These are phyloP conservation scores for Meloidogyne hapla DNA, from an alignment of 1,140 invertebrate species.

Conservation along the genomic window DNA sequence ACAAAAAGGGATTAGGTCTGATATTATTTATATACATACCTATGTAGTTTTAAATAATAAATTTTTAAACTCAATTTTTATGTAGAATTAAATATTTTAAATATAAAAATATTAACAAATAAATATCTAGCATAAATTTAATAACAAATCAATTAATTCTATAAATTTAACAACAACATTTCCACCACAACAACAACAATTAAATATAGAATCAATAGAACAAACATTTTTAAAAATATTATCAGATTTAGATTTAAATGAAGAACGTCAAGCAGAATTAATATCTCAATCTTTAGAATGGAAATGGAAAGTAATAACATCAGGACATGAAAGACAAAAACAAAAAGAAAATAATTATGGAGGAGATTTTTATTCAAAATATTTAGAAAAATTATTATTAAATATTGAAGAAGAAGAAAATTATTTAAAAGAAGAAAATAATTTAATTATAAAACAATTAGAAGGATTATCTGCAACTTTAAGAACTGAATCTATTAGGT, in stretches of 20 bases:
- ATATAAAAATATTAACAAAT: too few relatives aligned
- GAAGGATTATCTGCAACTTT: conserved; percentile 51
- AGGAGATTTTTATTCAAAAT: neutral
- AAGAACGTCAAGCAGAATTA: conserved; percentile 46
- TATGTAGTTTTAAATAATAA: too few relatives aligned
- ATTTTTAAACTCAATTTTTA: too few relatives aligned
- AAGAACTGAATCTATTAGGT: conserved; percentile 52
- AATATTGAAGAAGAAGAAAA: neutral
- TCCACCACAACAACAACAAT: neutral
- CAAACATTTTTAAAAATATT: conserved; percentile 16
- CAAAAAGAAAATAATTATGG: neutral
- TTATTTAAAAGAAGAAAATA: neutral
- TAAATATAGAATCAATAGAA: conserved; percentile 13
- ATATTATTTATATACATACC: too few relatives aligned
- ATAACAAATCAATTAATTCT: too few relatives aligned
- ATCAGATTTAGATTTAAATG: conserved; percentile 51
- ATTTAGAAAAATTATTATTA: neutral
- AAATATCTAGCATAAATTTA: too few relatives aligned
- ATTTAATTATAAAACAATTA: conserved; percentile 44
- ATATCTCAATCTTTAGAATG: conserved; percentile 48
- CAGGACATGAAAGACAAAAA: conserved; percentile 24
- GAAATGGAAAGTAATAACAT: conserved; percentile 46
- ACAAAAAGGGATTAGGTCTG: too few relatives aligned
- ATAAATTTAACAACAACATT: too few relatives aligned
- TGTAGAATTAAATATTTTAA: too few relatives aligned